phyloP scores from a whole-genome alignment of 1,140 invertebrate species.

The Macrocentrus cingulum region DNA sequence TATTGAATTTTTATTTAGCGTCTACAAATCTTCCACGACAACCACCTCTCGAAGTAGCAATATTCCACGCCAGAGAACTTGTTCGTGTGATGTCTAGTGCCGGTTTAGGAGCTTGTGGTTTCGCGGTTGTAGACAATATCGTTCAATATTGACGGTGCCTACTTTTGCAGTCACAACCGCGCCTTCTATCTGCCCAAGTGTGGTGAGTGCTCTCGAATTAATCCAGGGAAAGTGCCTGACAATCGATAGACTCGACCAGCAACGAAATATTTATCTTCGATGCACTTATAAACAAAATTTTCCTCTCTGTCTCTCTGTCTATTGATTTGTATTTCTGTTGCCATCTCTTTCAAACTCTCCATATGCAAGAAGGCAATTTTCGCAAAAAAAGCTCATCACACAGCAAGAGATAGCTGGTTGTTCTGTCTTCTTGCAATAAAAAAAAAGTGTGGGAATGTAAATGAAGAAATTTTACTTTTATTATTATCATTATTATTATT shows the following conservation, averaged over 20 bases:
- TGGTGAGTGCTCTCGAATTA: slow-evolving; percentile 51
- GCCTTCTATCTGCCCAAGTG: slow-evolving; percentile 53
- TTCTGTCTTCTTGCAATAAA: too few relatives aligned
- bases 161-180: slow-evolving; percentile 53
- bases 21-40: slow-evolving; percentile 84
- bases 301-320: neutral
- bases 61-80: slow-evolving; percentile 85
- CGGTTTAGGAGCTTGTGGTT: slow-evolving; percentile 91
- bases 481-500: too few relatives aligned
- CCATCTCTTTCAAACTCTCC: slow-evolving; percentile 11
- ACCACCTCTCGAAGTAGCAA: slow-evolving; percentile 88
- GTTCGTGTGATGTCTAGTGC: slow-evolving; percentile 86
- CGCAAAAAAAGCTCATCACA: slow-evolving; percentile 1
- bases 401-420: too few relatives aligned
- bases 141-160: slow-evolving; percentile 65
- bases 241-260: slow-evolving; percentile 43
- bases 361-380: neutral
- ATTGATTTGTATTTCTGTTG: neutral
- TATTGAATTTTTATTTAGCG: slow-evolving; percentile 62
- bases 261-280: slow-evolving; percentile 40
- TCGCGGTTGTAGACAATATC: slow-evolving; percentile 78
- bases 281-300: slow-evolving; percentile 28
- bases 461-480: too few relatives aligned
- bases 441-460: too few relatives aligned
- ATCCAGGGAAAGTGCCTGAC: slow-evolving; percentile 44